Base-by-base conservation (phyloP, 2,113 vertebrate species). In the Ciconia boyciana region DNA sequence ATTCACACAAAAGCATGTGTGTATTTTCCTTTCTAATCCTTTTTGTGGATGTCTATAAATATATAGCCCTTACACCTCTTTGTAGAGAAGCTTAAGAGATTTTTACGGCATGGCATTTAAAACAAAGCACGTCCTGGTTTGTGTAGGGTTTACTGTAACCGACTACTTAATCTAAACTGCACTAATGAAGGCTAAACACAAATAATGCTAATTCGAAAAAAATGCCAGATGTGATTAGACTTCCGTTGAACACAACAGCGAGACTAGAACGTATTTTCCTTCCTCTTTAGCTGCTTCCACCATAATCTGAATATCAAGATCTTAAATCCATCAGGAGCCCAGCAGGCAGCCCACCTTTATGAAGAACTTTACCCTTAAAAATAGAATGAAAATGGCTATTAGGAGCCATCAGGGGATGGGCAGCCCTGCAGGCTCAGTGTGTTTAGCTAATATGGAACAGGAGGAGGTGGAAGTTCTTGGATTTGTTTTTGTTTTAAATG, bases 291-390 rank as follows among this genome's bases (percentile, higher is more conserved):
- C 69, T 75, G 24, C 81, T 95, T 91, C 61, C 55, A 71, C 78
- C 5, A 3, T 95, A 89, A 96, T 95, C 87, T 95, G 87, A 95
- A 94, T 95, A 93, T 69, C 84, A 95, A 66, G 66, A 78, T 54
- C 76, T 93, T 80, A 96, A 96, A 97, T 96, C 78, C 91, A 91
- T 90, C 94, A 93, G 51, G 34, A 93, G 36, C 80, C 39, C 94
- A 94, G 96, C 96, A 94, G 93, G 96, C 83, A 90, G 76, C 62
- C 72, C 95, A 96, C 96, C 90, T 97, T 95, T 91, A 66, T 4
- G 0, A 71, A 84, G 83, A 97, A 83, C 15, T 82, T 87, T 62
- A 55, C 54, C 72, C 76, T 97, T 90, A 94, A 95, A 94, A 96
- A 88, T 60, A 91, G 93, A 96, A 83, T 46, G 84, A 52, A 93